Percentiles rank a stretch among this genome's conserved stretches.
Evolutionary conservation across 2,888 invertebrate species (phyloP).

Genomic region (Lithophane ornitopus): DNA sequence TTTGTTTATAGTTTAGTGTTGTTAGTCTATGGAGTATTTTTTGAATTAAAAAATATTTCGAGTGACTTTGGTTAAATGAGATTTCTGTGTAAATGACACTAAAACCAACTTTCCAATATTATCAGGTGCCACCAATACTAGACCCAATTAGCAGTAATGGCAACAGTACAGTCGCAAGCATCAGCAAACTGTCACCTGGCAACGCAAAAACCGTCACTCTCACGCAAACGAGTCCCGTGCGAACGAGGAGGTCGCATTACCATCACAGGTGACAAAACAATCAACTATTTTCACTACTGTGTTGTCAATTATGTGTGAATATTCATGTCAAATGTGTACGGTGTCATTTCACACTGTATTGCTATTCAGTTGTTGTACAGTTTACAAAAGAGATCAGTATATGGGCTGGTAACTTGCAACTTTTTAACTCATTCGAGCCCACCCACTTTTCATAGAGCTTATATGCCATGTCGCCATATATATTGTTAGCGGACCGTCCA

Average conservation of each 20-base stretch:
- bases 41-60: neutral
- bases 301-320: constrained; percentile 44
- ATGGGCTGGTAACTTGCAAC: neutral
- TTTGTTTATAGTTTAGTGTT: too few species aligned
- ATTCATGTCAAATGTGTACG: constrained; percentile 41
- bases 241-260: constrained; percentile 87
- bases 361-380: constrained; percentile 19
- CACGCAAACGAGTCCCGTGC: constrained; percentile 88
- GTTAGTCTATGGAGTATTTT: too few species aligned
- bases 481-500: neutral
- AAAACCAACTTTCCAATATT: constrained; percentile 11
- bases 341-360: constrained; percentile 27
- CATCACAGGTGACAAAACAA: constrained; percentile 83
- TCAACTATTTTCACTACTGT: constrained; percentile 31
- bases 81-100: neutral
- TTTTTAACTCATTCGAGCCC: neutral
- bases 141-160: constrained; percentile 87
- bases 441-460: too few species aligned
- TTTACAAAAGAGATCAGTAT: constrained; percentile 17
- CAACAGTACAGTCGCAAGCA: constrained; percentile 84
- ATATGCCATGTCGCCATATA: neutral
- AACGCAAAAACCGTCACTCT: constrained; percentile 85
- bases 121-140: constrained; percentile 78
- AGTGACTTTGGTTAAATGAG: neutral
- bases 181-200: constrained; percentile 86